Percentiles rank a stretch among this genome's conserved stretches.
Evolutionary conservation across 2,888 invertebrate genomes (phyloP).

Genomic region (Pandemis corylana): DNA sequence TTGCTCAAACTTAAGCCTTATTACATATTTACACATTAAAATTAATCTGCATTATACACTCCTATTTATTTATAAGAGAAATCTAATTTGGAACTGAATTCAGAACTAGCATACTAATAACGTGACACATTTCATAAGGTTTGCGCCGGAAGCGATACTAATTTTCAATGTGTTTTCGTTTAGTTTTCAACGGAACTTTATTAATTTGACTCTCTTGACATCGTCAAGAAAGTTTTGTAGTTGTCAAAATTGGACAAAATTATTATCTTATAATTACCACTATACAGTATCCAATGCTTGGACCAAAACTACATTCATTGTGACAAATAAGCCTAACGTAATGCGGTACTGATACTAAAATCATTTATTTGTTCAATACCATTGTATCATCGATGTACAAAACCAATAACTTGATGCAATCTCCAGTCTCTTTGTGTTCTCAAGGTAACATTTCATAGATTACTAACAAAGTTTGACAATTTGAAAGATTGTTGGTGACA

Average conservation of each 20-base stretch:
- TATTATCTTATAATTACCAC: conserved; percentile 24
- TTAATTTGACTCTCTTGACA: conserved; percentile 1
- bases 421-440: background rate
- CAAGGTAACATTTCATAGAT: background rate
- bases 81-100: conserved; percentile 23
- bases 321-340: conserved; percentile 8
- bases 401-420: background rate
- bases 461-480: no score
- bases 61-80: conserved; percentile 27
- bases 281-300: conserved; percentile 36
- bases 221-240: conserved; percentile 23
- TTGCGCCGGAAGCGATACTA: background rate
- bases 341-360: conserved; percentile 23
- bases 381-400: background rate
- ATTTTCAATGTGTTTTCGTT: background rate
- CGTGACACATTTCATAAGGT: background rate
- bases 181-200: background rate
- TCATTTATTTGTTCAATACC: background rate
- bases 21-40: conserved; percentile 19
- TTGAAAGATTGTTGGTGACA: no score
- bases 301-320: conserved; percentile 33
- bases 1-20: conserved; percentile 3
- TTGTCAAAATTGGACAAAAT: conserved; percentile 33
- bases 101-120: conserved; percentile 6
- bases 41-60: conserved; percentile 12